Conservation (phyloP, 1,140 invertebrate genomes). For the Drosophila guanche region DNA sequence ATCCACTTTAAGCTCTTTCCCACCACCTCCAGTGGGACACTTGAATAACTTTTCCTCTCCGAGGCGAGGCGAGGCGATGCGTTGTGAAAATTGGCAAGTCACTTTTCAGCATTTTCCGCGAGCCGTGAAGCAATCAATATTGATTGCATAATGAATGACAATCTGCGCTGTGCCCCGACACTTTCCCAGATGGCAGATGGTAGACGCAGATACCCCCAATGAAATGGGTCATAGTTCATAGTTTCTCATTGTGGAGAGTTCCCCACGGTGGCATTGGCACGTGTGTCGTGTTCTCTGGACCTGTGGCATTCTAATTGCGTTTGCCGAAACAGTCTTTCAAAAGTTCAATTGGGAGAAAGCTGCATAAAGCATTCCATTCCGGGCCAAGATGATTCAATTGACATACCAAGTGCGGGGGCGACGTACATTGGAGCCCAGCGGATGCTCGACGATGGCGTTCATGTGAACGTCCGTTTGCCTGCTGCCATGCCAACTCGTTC, state of each 20-base stretch:
- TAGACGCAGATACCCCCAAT: neutral
- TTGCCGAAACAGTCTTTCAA: slow-evolving; percentile 39
- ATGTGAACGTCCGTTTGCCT: slow-evolving; percentile 59
- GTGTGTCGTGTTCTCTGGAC: slow-evolving; percentile 13
- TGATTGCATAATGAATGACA: slow-evolving; percentile 82
- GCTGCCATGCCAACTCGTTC: neutral
- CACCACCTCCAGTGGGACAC: neutral
- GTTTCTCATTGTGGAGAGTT: neutral
- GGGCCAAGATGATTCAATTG: slow-evolving; percentile 69
- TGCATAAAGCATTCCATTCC: slow-evolving; percentile 38
- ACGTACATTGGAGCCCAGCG: slow-evolving; percentile 22
- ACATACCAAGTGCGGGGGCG: slow-evolving; percentile 46
- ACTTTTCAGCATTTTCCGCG: slow-evolving; percentile 63
- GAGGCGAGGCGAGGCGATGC: slow-evolving; percentile 25
- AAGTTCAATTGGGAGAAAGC: slow-evolving; percentile 58
- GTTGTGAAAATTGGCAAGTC: slow-evolving; percentile 75
- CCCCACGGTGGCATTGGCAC: neutral
- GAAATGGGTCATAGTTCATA: neutral
- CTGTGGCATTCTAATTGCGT: slow-evolving; percentile 57
- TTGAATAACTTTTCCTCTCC: slow-evolving; percentile 7
- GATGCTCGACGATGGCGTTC: slow-evolving; percentile 36
- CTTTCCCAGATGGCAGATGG: slow-evolving; percentile 16
- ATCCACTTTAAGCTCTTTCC: slow-evolving; percentile 6
- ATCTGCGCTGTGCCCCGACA: slow-evolving; percentile 68
- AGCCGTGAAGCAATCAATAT: slow-evolving; percentile 74